A percentile compares a stretch with the other conserved stretches of the same genome.
Evolutionary conservation across 2,113 vertebrate genomes (phyloP).

Genomic region (Rattus norvegicus): GRCr8 NC_086030.1:28270001-28270500

Average conservation of each 20-base stretch:
- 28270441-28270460: not conserved
- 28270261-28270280: not conserved
- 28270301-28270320: not conserved
- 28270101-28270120: not conserved
- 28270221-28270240: not conserved
- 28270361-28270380: not conserved
- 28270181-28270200: not conserved
- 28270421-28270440: not conserved
- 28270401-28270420: not conserved
- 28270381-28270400: not conserved
- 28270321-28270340: not conserved
- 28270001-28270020: not conserved
- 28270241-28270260: not conserved
- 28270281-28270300: not conserved
- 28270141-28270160: not conserved
- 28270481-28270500: not conserved
- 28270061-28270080: not conserved
- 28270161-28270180: not conserved
- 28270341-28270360: too few relatives aligned
- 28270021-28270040: not conserved
- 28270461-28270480: not conserved
- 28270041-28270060: not conserved
- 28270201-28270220: slow-evolving; percentile 21
- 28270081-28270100: not conserved
- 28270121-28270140: not conserved